Conservation (phyloP, 2,888 invertebrate genomes). For the Xanthia togata region DNA sequence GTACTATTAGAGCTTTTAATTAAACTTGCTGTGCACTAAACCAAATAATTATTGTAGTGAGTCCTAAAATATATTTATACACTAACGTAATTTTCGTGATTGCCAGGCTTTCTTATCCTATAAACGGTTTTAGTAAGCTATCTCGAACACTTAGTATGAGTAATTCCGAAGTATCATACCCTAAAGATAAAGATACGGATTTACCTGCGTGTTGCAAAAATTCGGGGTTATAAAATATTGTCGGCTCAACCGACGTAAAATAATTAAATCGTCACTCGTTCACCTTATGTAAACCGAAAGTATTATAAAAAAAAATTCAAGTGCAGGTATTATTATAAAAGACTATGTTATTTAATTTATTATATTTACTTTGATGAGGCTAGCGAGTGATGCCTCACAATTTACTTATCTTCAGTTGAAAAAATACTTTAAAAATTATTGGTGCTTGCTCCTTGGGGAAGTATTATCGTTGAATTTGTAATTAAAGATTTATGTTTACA, state of each 20-base stretch:
- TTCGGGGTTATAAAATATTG: slow-evolving; percentile 30
- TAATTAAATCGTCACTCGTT: slow-evolving; percentile 57
- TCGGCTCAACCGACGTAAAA: slow-evolving; percentile 48
- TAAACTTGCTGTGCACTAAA: slow-evolving; percentile 85
- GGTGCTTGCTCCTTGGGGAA: slow-evolving; percentile 81
- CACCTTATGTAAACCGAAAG: slow-evolving; percentile 51
- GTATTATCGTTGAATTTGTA: slow-evolving; percentile 84
- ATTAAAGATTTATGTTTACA: slow-evolving; percentile 81
- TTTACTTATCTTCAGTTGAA: slow-evolving; percentile 49
- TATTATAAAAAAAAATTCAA: slow-evolving; percentile 51
- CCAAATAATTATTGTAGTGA: slow-evolving; percentile 84
- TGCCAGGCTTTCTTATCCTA: slow-evolving; percentile 83
- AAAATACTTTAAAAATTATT: slow-evolving; percentile 60
- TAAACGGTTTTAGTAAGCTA: slow-evolving; percentile 65
- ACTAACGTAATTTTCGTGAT: slow-evolving; percentile 70
- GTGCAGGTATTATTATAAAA: slow-evolving; percentile 61
- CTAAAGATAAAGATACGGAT: slow-evolving; percentile 28
- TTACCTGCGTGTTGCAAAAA: slow-evolving; percentile 40
- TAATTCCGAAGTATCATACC: slow-evolving; percentile 23
- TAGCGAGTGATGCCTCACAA: slow-evolving; percentile 64
- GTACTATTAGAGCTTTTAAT: slow-evolving; percentile 75
- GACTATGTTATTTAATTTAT: slow-evolving; percentile 55
- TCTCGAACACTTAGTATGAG: slow-evolving; percentile 45
- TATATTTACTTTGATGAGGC: slow-evolving; percentile 53
- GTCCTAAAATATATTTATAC: slow-evolving; percentile 68